Conservation (phyloP, 2,797 vertebrate genomes). For the Rhabdomys pumilio region DNA sequence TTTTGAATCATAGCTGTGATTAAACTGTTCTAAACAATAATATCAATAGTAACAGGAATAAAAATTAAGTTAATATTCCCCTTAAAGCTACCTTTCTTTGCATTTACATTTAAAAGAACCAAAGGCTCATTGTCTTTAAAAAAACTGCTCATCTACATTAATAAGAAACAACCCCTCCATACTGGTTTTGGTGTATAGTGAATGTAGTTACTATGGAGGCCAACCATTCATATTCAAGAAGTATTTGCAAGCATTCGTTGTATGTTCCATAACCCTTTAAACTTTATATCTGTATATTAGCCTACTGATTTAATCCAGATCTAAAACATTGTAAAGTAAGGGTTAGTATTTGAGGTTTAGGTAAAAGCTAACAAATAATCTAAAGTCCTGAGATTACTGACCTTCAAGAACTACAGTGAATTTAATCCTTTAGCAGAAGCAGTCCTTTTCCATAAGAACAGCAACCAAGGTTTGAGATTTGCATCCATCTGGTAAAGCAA, state of each 20-base stretch:
- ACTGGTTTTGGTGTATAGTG: background rate
- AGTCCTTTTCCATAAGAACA: background rate
- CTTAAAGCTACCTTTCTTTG: background rate
- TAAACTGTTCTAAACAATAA: background rate
- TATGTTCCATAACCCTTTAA: background rate
- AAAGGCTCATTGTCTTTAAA: background rate
- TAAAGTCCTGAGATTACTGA: background rate
- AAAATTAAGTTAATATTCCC: background rate
- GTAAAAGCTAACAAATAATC: background rate
- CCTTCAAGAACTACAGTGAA: background rate
- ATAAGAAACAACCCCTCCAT: background rate
- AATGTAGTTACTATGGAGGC: background rate
- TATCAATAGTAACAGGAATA: background rate
- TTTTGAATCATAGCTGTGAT: background rate
- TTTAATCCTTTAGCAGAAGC: background rate
- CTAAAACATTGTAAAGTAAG: background rate
- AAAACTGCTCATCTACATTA: background rate
- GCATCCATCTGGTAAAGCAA: background rate
- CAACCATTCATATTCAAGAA: background rate
- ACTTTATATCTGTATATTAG: background rate
- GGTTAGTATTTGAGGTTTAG: constrained; percentile 12
- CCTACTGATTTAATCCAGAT: constrained; percentile 10
- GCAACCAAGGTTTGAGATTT: background rate
- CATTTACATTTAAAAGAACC: constrained; percentile 16
- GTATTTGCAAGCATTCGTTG: background rate